Conservation (phyloP, 2,113 vertebrate genomes). For the Cacatua alba region DNA sequence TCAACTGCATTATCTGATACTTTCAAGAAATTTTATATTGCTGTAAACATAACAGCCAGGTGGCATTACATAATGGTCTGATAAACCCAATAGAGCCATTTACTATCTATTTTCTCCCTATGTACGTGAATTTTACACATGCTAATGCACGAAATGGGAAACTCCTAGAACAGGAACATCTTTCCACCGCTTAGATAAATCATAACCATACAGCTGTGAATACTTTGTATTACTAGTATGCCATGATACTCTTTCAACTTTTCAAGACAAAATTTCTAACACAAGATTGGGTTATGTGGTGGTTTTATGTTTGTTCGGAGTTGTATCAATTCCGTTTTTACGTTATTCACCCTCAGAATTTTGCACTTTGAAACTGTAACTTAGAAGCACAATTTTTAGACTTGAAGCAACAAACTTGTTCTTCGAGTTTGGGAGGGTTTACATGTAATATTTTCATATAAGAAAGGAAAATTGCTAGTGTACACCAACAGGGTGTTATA, state of each 20-base stretch:
- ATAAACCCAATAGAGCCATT: background rate
- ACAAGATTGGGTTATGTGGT: background rate
- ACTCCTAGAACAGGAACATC: background rate
- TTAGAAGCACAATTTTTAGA: background rate
- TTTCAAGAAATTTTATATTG: background rate
- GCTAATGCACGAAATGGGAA: background rate
- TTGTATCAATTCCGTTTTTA: background rate
- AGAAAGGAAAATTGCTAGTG: background rate
- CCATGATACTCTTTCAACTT: accelerated
- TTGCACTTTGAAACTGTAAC: background rate
- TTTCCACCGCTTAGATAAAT: background rate
- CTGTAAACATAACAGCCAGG: background rate
- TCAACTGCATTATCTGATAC: background rate
- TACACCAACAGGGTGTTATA: background rate
- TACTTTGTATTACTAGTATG: background rate
- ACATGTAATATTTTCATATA: background rate
- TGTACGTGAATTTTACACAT: background rate
- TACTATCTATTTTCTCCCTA: background rate
- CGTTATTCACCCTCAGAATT: background rate
- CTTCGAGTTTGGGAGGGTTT: background rate
- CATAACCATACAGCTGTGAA: background rate
- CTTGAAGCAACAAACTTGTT: background rate
- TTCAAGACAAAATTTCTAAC: background rate
- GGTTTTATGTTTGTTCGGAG: background rate
- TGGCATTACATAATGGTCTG: background rate